A percentile compares a stretch with the other conserved stretches of the same genome.
Evolutionary conservation across 1,140 invertebrate genomes (phyloP).

Genomic region (Gryllus bimaculatus): DNA sequence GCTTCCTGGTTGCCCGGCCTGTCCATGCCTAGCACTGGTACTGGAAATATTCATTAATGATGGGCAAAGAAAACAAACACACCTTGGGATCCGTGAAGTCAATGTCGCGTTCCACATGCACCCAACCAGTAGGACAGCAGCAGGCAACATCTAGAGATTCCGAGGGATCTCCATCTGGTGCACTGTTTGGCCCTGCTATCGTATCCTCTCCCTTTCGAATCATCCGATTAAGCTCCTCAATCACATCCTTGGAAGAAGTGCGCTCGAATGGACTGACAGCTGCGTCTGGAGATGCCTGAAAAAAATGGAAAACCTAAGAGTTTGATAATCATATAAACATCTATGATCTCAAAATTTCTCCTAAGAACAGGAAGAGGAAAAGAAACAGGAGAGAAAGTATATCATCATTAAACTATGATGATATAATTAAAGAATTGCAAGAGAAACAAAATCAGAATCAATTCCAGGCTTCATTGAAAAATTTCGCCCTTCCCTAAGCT

Average conservation of each 20-base stretch:
- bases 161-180: conserved; percentile 26
- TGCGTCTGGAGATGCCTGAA: conserved; percentile 9
- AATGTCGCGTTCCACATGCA: conserved; percentile 64
- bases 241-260: conserved; percentile 64
- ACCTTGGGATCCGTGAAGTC: conserved; percentile 72
- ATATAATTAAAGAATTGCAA: too few relatives aligned
- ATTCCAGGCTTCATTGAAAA: too few relatives aligned
- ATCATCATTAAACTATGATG: too few relatives aligned
- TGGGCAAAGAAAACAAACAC: conserved; percentile 19
- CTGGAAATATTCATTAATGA: too few relatives aligned
- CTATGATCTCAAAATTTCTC: too few relatives aligned
- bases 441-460: too few relatives aligned
- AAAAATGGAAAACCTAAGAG: background rate
- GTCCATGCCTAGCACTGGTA: too few relatives aligned
- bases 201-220: conserved; percentile 47
- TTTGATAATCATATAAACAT: too few relatives aligned
- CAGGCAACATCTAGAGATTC: conserved; percentile 46
- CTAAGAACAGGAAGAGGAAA: too few relatives aligned
- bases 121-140: conserved; percentile 63
- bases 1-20: too few relatives aligned
- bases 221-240: conserved; percentile 63
- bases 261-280: conserved; percentile 52
- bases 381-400: too few relatives aligned
- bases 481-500: too few relatives aligned
- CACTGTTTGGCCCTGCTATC: conserved; percentile 29